A percentile compares a stretch with the other conserved stretches of the same genome.
These are phyloP conservation scores for Ptychochromis oligacanthus DNA, from an alignment of 2,113 vertebrate species.

Conservation along the genomic window DNA sequence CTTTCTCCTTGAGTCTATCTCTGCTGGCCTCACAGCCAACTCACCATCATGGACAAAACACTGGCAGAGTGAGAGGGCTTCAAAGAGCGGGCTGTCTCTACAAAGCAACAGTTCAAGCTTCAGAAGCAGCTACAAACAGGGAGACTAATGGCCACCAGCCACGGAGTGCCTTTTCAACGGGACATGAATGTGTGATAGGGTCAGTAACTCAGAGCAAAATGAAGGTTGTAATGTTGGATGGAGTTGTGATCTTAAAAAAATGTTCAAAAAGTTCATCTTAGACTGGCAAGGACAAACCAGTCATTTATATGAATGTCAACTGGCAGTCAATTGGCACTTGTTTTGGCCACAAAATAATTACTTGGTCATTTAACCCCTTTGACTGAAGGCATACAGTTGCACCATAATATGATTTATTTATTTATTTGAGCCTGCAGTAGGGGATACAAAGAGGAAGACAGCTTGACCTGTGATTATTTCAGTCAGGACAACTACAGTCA, in stretches of 20 bases:
- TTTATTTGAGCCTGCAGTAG: background rate
- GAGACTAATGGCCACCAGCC: slow-evolving; percentile 45
- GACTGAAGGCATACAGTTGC: background rate
- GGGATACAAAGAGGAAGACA: background rate
- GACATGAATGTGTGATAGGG: slow-evolving; percentile 30
- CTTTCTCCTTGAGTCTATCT: slow-evolving; percentile 19
- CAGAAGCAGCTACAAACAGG: slow-evolving; percentile 53
- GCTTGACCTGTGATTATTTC: background rate
- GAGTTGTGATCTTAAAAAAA: background rate
- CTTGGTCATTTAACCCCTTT: background rate
- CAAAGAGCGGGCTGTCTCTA: slow-evolving; percentile 50
- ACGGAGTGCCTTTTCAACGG: slow-evolving; percentile 8
- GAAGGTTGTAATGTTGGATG: slow-evolving; percentile 9
- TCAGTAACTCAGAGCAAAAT: slow-evolving; percentile 17
- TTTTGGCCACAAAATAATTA: background rate
- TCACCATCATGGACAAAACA: slow-evolving; percentile 36
- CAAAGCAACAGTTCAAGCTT: slow-evolving; percentile 54
- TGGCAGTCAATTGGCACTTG: background rate
- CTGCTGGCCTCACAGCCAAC: slow-evolving; percentile 8
- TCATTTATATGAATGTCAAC: background rate
- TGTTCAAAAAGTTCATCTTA: background rate
- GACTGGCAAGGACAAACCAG: background rate
- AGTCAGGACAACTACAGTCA: background rate
- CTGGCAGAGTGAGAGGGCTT: slow-evolving; percentile 43
- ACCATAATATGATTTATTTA: background rate